A percentile compares a stretch with the other conserved stretches of the same genome.
Conservation (phyloP, 2,888 invertebrate species). For the Stictocephala bisonia region DNA sequence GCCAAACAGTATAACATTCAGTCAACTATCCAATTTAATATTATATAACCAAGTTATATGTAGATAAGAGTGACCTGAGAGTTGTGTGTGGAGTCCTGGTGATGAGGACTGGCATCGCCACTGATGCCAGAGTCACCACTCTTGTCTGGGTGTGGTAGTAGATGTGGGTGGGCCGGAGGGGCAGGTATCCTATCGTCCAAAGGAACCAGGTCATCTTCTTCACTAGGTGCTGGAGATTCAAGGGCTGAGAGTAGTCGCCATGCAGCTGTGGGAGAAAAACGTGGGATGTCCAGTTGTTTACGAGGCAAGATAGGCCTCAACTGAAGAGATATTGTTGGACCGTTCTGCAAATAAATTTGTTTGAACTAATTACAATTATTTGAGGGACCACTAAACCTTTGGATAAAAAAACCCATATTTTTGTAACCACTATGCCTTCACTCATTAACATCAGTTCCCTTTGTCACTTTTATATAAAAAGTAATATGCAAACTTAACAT, state of each 20-base stretch:
- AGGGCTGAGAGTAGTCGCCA: constrained; percentile 79
- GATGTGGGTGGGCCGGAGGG: constrained; percentile 54
- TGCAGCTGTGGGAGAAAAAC: constrained; percentile 86
- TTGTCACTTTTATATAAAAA: too few relatives aligned
- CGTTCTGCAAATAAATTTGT: too few relatives aligned
- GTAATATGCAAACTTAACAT: too few relatives aligned
- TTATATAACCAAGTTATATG: not conserved
- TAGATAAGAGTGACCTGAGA: constrained; percentile 58
- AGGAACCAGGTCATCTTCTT: constrained; percentile 63
- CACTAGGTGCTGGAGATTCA: constrained; percentile 64
- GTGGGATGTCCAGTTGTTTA: constrained; percentile 79
- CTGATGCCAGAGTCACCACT: constrained; percentile 88
- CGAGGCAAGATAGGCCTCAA: constrained; percentile 83
- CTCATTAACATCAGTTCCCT: too few relatives aligned
- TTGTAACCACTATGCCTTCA: too few relatives aligned
- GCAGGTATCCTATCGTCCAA: constrained; percentile 67
- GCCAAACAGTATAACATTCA: too few relatives aligned
- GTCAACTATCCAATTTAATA: too few relatives aligned
- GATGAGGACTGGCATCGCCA: constrained; percentile 75
- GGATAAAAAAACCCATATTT: too few relatives aligned
- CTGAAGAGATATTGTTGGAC: constrained; percentile 74
- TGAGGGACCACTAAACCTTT: too few relatives aligned
- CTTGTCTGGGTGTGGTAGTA: constrained; percentile 70
- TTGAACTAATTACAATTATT: too few relatives aligned
- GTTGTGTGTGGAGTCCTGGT: constrained; percentile 61